Percentiles rank a stretch among this genome's conserved stretches.
phyloP scores from a whole-genome alignment of 2,797 vertebrate genomes.

The Apodemus agrarius region DNA sequence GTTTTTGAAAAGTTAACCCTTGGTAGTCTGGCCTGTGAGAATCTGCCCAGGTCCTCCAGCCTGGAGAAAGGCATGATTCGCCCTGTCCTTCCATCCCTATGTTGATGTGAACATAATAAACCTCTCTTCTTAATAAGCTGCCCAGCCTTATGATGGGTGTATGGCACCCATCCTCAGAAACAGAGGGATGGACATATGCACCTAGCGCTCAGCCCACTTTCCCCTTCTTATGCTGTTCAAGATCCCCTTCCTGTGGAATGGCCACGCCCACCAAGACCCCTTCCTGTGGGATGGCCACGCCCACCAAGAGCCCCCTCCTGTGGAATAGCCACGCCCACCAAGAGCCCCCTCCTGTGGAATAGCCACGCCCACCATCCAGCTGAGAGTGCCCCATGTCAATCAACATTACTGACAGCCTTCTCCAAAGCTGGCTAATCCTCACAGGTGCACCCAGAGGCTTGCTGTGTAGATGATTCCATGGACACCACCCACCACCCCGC shows the following conservation, averaged over 20 bases:
- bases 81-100: neutral
- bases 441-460: neutral
- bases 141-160: neutral
- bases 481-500: neutral
- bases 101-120: neutral
- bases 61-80: neutral
- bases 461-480: neutral
- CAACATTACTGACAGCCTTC: neutral
- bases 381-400: neutral
- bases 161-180: neutral
- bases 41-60: neutral
- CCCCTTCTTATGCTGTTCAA: neutral
- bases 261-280: neutral
- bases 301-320: neutral
- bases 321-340: neutral
- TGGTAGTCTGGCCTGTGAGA: neutral
- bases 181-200: neutral
- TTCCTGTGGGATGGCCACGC: neutral
- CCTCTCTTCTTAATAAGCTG: neutral
- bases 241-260: neutral
- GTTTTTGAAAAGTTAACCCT: conserved; percentile 5
- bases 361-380: neutral
- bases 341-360: neutral
- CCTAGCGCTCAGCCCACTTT: neutral
- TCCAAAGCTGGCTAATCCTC: neutral